These are phyloP conservation scores for Drosophila subobscura DNA, from an alignment of 1,140 invertebrate species.

Conservation along the genomic window DNA sequence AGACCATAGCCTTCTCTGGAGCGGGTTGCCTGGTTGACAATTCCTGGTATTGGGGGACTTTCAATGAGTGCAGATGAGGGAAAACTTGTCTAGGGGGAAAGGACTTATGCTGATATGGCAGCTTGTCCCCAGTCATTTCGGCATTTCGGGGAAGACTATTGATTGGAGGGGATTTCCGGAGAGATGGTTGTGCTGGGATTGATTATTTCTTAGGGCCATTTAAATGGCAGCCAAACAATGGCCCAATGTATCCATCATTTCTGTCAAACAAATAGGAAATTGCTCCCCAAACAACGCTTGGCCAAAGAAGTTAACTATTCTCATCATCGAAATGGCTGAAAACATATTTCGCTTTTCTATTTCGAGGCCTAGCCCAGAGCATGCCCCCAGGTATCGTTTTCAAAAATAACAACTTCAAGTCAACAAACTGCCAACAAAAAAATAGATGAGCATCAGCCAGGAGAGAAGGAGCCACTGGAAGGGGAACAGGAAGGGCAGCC, in stretches of 20 bases:
- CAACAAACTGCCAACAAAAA: slow-evolving; percentile 67
- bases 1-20: background rate
- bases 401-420: slow-evolving; percentile 71
- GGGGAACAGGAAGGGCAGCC: slow-evolving; percentile 8
- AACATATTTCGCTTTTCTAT: slow-evolving; percentile 54
- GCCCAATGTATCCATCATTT: slow-evolving; percentile 22
- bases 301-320: slow-evolving; percentile 49
- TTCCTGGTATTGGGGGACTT: slow-evolving; percentile 7
- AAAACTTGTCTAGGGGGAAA: slow-evolving; percentile 10
- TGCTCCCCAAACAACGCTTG: slow-evolving; percentile 54
- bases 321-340: slow-evolving; percentile 70
- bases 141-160: slow-evolving; percentile 5
- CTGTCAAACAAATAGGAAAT: slow-evolving; percentile 28
- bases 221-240: slow-evolving; percentile 30
- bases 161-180: slow-evolving; percentile 25
- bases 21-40: slow-evolving; percentile 32
- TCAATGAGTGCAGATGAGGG: slow-evolving; percentile 8
- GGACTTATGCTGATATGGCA: slow-evolving; percentile 48
- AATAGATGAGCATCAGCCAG: slow-evolving; percentile 24
- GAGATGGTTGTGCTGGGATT: slow-evolving; percentile 35
- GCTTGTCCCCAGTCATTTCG: slow-evolving; percentile 18
- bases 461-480: background rate
- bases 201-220: slow-evolving; percentile 50
- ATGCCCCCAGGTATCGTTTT: slow-evolving; percentile 72
- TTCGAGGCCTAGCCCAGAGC: slow-evolving; percentile 26